Conservation (phyloP, 2,888 invertebrate genomes). For the Ophioninae sp. region DNA sequence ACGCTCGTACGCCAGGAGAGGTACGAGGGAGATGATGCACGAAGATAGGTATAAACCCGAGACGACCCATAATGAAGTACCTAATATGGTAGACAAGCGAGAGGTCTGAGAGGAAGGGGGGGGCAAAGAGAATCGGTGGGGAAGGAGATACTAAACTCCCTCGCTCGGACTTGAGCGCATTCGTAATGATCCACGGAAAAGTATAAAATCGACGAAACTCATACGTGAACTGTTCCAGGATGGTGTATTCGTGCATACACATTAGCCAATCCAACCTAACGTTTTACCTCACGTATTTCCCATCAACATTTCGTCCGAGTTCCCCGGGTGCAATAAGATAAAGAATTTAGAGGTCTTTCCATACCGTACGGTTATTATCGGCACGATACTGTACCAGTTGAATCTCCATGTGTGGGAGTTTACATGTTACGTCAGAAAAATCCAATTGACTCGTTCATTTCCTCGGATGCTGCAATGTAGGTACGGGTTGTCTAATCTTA, state of each 20-base stretch:
- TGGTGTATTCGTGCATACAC: background rate
- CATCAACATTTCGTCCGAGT: conserved; percentile 25
- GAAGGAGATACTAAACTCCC: conserved; percentile 40
- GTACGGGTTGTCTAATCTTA: background rate
- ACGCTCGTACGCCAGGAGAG: conserved; percentile 32
- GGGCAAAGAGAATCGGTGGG: background rate
- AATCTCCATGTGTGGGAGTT: background rate
- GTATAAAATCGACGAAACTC: conserved; percentile 48
- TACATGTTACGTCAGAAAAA: conserved; percentile 13
- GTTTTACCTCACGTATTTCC: conserved; percentile 38
- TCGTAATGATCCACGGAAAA: conserved; percentile 53
- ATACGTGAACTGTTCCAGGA: conserved; percentile 33
- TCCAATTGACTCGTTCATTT: background rate
- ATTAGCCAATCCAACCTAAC: conserved; percentile 32
- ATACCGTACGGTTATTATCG: conserved; percentile 8
- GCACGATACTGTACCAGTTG: background rate
- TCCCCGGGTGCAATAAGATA: conserved; percentile 33
- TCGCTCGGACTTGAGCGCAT: conserved; percentile 29
- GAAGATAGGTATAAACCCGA: conserved; percentile 54
- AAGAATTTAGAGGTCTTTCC: conserved; percentile 35
- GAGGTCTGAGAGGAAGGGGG: background rate
- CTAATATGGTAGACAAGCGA: conserved; percentile 50
- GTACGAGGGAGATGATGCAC: conserved; percentile 49
- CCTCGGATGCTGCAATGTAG: background rate
- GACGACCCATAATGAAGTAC: conserved; percentile 56